Evolutionary conservation across 2,797 vertebrate genomes (phyloP).

Genomic region (Sciaenops ocellatus): DNA sequence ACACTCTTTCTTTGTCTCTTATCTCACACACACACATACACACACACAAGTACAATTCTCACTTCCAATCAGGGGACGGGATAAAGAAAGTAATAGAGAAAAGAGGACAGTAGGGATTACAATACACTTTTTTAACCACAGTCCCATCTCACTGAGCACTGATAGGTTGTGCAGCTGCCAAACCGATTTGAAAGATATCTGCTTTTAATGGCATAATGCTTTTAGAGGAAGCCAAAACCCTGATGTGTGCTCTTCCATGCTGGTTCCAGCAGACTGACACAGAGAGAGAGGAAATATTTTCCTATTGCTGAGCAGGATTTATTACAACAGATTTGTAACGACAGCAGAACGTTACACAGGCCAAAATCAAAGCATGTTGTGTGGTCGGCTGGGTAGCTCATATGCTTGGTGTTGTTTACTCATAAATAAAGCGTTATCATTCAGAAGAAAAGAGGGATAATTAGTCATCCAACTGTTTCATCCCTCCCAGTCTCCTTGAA

Average conservation of each 20-base stretch:
- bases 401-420: constrained; percentile 57
- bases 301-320: constrained; percentile 58
- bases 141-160: constrained; percentile 81
- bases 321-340: constrained; percentile 53
- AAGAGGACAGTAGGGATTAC: constrained; percentile 78
- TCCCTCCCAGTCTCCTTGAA: constrained; percentile 78
- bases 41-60: constrained; percentile 50
- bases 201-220: constrained; percentile 77
- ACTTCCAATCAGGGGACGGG: constrained; percentile 72
- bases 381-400: constrained; percentile 26
- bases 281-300: constrained; percentile 52
- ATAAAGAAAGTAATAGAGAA: constrained; percentile 78
- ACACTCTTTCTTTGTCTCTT: constrained; percentile 71
- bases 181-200: constrained; percentile 82
- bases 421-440: constrained; percentile 70
- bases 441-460: constrained; percentile 52
- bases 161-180: constrained; percentile 76
- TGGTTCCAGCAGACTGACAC: constrained; percentile 48
- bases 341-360: constrained; percentile 35
- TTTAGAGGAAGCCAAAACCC: constrained; percentile 71
- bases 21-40: constrained; percentile 44
- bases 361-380: constrained; percentile 32
- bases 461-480: constrained; percentile 65
- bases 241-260: constrained; percentile 60
- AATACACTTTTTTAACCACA: constrained; percentile 80